These are phyloP conservation scores for Zosterops lateralis DNA, from an alignment of 2,113 vertebrate species.

Conservation along the genomic window DNA sequence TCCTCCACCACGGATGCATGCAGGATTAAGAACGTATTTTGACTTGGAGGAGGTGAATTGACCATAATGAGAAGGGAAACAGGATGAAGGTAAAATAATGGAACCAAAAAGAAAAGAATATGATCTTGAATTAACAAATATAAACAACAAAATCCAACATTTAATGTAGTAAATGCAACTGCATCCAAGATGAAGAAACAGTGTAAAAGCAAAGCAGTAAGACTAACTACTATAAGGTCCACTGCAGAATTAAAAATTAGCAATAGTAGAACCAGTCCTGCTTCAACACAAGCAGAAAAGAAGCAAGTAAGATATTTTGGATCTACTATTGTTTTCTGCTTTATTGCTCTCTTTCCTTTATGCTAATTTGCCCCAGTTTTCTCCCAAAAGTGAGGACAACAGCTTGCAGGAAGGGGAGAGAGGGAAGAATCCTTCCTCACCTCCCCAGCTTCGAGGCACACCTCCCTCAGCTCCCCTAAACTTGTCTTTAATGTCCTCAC, in stretches of 20 bases:
- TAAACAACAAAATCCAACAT: background rate
- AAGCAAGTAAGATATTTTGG: background rate
- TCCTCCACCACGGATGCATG: background rate
- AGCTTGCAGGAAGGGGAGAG: slow-evolving; percentile 53
- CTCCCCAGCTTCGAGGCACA: background rate
- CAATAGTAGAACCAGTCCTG: background rate
- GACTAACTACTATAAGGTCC: background rate
- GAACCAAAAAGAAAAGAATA: background rate
- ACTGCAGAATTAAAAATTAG: background rate
- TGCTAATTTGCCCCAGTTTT: slow-evolving; percentile 62
- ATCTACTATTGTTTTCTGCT: slow-evolving; percentile 20
- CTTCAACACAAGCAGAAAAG: background rate
- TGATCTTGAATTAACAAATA: background rate
- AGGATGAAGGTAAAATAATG: background rate
- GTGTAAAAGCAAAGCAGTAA: background rate
- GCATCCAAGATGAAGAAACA: background rate
- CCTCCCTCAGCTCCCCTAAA: slow-evolving; percentile 42
- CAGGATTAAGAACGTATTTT: background rate
- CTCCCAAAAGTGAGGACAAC: slow-evolving; percentile 38
- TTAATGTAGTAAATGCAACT: background rate
- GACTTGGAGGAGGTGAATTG: background rate
- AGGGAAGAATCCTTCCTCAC: slow-evolving; percentile 46
- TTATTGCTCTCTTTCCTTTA: slow-evolving; percentile 19
- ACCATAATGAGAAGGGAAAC: background rate
- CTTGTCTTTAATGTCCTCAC: slow-evolving; percentile 37